phyloP scores from a whole-genome alignment of 2,888 invertebrate genomes.

The Oscheius sp. region DNA sequence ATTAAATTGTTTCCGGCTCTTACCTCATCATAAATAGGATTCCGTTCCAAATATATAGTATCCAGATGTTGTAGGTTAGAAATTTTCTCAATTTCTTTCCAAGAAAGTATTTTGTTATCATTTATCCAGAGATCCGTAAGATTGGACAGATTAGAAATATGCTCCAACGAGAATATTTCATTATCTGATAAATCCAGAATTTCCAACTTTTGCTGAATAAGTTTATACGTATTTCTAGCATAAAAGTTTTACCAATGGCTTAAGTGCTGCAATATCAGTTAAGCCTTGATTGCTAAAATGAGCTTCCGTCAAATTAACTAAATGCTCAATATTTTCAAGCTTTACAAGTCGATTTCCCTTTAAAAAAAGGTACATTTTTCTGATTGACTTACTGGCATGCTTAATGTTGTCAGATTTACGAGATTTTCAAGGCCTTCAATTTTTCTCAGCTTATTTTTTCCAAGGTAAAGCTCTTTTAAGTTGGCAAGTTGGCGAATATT shows the following conservation, averaged over 20 bases:
- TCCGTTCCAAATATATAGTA: constrained; percentile 92
- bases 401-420: constrained; percentile 79
- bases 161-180: constrained; percentile 82
- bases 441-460: constrained; percentile 92
- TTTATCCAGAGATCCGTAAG: constrained; percentile 96
- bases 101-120: constrained; percentile 85
- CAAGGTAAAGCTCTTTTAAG: constrained; percentile 86
- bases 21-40: constrained; percentile 76
- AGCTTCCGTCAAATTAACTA: constrained; percentile 83
- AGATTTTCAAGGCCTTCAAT: constrained; percentile 86
- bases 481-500: constrained; percentile 82
- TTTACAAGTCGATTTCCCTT: constrained; percentile 85
- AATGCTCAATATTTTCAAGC: constrained; percentile 84
- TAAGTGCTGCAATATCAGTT: constrained; percentile 80
- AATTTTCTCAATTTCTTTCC: constrained; percentile 83
- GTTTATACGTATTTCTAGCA: background rate
- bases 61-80: constrained; percentile 73
- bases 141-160: constrained; percentile 80
- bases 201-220: constrained; percentile 74
- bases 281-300: constrained; percentile 94
- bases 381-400: constrained; percentile 91
- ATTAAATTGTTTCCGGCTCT: background rate
- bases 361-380: constrained; percentile 32
- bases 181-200: constrained; percentile 92
- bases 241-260: constrained; percentile 75